These are phyloP conservation scores for Galaxias olidus DNA, from an alignment of 2,797 vertebrate species.

Conservation along the genomic window DNA sequence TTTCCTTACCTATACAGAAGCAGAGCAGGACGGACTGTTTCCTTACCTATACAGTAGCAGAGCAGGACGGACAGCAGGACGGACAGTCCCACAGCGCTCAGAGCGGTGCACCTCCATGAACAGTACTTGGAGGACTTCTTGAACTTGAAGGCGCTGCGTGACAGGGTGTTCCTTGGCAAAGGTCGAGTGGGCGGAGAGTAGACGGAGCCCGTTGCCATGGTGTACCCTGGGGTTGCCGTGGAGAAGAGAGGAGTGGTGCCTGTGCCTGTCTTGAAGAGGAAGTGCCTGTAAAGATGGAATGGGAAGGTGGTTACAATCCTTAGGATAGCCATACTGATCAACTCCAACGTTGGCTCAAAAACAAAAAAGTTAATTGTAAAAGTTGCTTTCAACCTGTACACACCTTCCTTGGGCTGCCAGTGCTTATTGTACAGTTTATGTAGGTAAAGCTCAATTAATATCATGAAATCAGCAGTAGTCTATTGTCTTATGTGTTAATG, in stretches of 20 bases:
- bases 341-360: no score
- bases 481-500: no score
- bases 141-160: conserved; percentile 98
- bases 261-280: conserved; percentile 99
- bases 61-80: conserved; percentile 93
- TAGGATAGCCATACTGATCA: neutral
- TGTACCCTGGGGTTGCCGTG: conserved; percentile 97
- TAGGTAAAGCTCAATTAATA: no score
- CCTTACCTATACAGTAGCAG: conserved; percentile 96
- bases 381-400: no score
- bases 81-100: conserved; percentile 93
- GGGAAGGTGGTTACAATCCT: neutral
- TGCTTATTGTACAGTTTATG: no score
- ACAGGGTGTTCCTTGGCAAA: conserved; percentile 94
- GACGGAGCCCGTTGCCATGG: conserved; percentile 97
- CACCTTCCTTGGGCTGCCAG: no score
- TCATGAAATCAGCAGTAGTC: no score
- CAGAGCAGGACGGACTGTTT: no score
- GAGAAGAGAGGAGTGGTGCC: conserved; percentile 98
- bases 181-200: conserved; percentile 97
- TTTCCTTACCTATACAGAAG: no score
- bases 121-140: conserved; percentile 99
- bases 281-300: conserved; percentile 82
- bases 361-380: no score
- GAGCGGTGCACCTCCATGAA: conserved; percentile 97